Conservation (phyloP, 2,797 vertebrate species). For the Clarias platycephalus region DNA sequence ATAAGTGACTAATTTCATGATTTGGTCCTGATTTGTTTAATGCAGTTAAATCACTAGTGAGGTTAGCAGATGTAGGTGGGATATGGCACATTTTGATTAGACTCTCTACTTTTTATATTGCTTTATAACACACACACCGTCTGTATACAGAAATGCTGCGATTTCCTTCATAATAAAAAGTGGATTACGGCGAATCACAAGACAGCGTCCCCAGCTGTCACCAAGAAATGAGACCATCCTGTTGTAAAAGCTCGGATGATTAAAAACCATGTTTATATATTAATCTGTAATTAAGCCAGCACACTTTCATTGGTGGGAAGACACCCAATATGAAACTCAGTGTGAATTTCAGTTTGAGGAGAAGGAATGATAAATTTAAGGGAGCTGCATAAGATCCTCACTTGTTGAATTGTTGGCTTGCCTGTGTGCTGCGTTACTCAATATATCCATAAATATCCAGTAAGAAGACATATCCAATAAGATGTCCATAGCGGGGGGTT, state of each 20-base stretch:
- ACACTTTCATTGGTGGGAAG: conserved; percentile 53
- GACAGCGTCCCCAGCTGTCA: conserved; percentile 96
- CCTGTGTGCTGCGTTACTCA: not conserved
- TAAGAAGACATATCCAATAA: not conserved
- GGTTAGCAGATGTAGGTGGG: conserved; percentile 41
- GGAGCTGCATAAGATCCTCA: not conserved
- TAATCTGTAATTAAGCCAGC: conserved; percentile 72
- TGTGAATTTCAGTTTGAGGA: conserved; percentile 11
- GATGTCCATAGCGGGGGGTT: too few relatives aligned
- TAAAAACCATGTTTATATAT: conserved; percentile 85
- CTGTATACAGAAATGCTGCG: conserved; percentile 83
- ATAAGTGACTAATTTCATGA: conserved; percentile 33
- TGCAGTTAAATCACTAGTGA: conserved; percentile 19
- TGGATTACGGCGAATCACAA: conserved; percentile 98
- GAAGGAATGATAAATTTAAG: not conserved
- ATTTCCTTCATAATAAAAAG: conserved; percentile 99
- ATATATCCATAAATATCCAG: not conserved
- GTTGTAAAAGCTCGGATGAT: conserved; percentile 79
- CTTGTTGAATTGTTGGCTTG: conserved; percentile 1
- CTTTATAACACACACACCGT: conserved; percentile 63
- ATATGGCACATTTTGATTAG: conserved; percentile 45
- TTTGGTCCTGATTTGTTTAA: conserved; percentile 33
- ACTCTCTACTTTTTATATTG: conserved; percentile 34
- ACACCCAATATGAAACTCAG: not conserved
- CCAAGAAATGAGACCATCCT: conserved; percentile 90